These are phyloP conservation scores for Parazoanthus darwini DNA, from an alignment of 92 coral and sea anemone species.

Conservation along the genomic window DNA sequence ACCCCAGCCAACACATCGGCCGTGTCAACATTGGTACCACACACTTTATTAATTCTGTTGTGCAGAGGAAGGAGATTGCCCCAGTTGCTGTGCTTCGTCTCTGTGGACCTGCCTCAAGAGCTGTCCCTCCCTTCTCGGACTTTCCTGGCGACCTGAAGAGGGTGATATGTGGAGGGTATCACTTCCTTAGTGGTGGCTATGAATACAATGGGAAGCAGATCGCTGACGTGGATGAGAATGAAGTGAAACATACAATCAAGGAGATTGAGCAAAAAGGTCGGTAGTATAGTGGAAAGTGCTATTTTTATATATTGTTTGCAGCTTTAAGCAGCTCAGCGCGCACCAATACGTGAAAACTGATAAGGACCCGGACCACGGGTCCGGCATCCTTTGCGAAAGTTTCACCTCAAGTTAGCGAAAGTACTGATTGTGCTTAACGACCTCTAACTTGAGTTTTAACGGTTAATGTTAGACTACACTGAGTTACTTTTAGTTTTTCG, in stretches of 20 bases:
- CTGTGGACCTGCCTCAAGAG: constrained; percentile 86
- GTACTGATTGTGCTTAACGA: no score
- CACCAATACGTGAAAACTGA: no score
- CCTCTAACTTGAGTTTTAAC: no score
- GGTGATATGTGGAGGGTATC: constrained; percentile 66
- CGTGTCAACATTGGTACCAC: constrained; percentile 96
- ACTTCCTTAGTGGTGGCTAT: constrained; percentile 87
- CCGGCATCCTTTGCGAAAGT: no score
- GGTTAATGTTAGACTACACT: no score
- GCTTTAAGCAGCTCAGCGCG: no score
- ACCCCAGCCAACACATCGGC: constrained; percentile 53
- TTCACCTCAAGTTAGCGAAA: no score
- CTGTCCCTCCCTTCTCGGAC: constrained; percentile 86
- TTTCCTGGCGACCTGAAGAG: constrained; percentile 81
- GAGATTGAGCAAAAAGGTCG: constrained; percentile 71
- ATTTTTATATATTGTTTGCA: no score
- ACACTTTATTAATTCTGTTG: constrained; percentile 93
- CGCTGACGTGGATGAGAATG: constrained; percentile 64
- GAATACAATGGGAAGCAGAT: constrained; percentile 74
- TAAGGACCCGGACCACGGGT: no score
- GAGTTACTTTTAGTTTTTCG: no score
- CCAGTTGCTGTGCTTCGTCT: constrained; percentile 84
- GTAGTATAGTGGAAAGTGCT: neutral
- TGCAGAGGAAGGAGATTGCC: constrained; percentile 75
- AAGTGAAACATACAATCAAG: constrained; percentile 58